phyloP scores from a whole-genome alignment of 2,888 invertebrate species.

The Trilocha varians region DNA sequence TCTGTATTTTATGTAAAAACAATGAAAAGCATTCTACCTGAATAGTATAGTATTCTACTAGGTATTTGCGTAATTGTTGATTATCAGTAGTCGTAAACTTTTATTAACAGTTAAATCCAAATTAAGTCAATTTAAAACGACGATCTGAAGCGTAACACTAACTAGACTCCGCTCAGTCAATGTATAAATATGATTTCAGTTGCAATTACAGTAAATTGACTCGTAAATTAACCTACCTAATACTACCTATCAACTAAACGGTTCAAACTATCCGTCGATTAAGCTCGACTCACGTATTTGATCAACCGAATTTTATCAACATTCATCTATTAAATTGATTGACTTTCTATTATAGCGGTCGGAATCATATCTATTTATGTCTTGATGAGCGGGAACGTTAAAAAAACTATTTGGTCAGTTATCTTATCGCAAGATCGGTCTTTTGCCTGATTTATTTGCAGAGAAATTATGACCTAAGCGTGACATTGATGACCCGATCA shows the following conservation, averaged over 20 bases:
- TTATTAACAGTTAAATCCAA: not conserved
- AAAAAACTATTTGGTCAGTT: constrained; percentile 55
- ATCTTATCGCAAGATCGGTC: constrained; percentile 48
- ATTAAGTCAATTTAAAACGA: not conserved
- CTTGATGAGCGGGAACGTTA: constrained; percentile 41
- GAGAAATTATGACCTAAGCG: constrained; percentile 46
- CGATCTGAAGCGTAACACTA: not conserved
- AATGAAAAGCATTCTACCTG: no score
- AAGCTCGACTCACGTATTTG: not conserved
- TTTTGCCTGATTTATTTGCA: constrained; percentile 31
- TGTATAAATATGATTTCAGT: not conserved
- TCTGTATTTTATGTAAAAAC: no score
- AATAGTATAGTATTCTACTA: no score
- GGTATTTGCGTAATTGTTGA: no score
- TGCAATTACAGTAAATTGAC: not conserved
- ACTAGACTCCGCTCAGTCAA: not conserved
- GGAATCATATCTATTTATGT: constrained; percentile 46
- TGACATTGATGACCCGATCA: constrained; percentile 50
- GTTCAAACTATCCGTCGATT: not conserved
- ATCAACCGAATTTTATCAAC: constrained; percentile 24
- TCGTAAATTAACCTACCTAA: not conserved
- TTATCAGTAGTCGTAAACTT: not conserved
- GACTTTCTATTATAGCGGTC: constrained; percentile 63
- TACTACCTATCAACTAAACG: not conserved
- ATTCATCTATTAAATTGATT: constrained; percentile 45